Evolutionary conservation across 2,797 vertebrate species (phyloP), one percentile per base, ranked within the genome.

Genomic region (Furcifer pardalis): DNA sequence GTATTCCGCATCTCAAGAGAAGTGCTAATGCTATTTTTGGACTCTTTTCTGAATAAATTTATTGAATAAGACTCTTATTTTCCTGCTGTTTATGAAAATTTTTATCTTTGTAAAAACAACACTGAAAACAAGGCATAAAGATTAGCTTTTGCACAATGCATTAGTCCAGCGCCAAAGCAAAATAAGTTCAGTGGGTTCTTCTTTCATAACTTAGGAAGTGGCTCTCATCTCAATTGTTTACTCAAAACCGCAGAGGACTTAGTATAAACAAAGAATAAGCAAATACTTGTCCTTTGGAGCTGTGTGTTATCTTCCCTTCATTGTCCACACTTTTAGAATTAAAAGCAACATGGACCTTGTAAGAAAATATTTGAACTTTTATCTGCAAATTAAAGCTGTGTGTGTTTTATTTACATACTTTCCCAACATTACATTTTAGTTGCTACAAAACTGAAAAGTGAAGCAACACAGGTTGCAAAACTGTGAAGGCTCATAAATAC

Each of bases 401-500:
- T 86, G 60, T 89, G 10, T 32, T 25, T 49, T n/a, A 30, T 90
- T 86, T 90, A 79, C 27, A 68, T 93, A 77, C 88, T 71, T 84
- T 85, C 87, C 88, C 85, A 89, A 84, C 89, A 89, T 83, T 32
- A 23, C 88, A 89, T 84, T 84, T 93, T 66, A 65, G 56, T 87
- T 87, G 84, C 92, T 88, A 88, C 83, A 87, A 94, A 94, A 93
- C 90, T 93, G 93, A 25, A 92, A 91, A 88, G 30, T 56, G 52
- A 56, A 19, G 5, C 15, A 56, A 56, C 19, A 15, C 52, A 56
- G 17, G 52, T 56, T 17, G 82, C 88, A 86, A 91, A 95, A 92
- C 95, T 92, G 89, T 95, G 90, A 93, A 94, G 40, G 27, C 88
- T 87, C 91, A 94, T 94, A 89, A 90, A 91, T 89, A 62, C 81